Evolutionary conservation across 2,797 vertebrate species (phyloP).

Genomic region (Sitta carolinensis): DNA sequence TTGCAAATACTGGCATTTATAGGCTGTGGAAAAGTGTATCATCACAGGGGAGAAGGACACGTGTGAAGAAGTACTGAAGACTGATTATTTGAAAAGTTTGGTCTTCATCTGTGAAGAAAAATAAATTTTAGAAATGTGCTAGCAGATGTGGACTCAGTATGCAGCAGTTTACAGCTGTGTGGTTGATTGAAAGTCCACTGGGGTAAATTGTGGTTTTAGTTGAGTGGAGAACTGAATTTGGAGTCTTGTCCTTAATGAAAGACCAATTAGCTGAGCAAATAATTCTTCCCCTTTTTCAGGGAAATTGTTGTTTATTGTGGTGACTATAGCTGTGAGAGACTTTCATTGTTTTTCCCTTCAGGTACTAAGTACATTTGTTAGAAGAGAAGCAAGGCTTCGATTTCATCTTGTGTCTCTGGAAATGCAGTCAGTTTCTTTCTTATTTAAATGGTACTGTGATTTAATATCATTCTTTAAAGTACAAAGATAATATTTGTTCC

Average conservation of each 20-base stretch:
- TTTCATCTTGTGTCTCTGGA: background rate
- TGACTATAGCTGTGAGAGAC: background rate
- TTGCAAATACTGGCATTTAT: background rate
- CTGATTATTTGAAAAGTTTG: background rate
- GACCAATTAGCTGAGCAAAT: background rate
- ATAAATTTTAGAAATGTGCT: background rate
- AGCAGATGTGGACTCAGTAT: background rate
- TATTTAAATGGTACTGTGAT: background rate
- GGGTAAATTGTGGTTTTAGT: background rate
- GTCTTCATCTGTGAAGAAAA: background rate
- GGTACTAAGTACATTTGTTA: background rate
- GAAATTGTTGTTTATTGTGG: background rate
- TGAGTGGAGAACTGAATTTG: background rate
- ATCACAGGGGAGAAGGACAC: background rate
- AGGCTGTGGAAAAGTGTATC: background rate
- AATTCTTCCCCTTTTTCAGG: background rate
- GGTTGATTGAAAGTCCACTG: background rate
- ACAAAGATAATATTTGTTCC: background rate
- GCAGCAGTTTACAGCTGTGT: background rate
- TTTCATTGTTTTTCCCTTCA: background rate
- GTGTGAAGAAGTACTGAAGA: background rate
- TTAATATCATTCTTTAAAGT: background rate
- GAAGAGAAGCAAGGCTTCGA: background rate
- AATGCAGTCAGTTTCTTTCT: background rate
- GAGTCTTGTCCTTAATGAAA: background rate